Percentiles rank a stretch among this genome's conserved stretches.
phyloP scores from a whole-genome alignment of 2,113 vertebrate genomes.

The Fregetta grallaria region DNA sequence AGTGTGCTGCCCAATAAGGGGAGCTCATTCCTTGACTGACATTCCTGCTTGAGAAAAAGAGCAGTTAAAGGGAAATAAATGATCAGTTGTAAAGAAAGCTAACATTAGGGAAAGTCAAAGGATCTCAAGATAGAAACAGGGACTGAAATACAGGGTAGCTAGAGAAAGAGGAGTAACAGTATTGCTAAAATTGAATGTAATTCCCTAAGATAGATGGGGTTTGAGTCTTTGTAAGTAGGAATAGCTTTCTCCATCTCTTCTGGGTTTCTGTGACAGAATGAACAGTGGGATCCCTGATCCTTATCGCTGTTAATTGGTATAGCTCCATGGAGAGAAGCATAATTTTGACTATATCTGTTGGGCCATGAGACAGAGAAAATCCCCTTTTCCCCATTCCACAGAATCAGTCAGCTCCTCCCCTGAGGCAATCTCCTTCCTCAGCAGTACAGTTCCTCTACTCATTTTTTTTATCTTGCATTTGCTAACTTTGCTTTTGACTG shows the following conservation, averaged over 20 bases:
- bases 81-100: neutral
- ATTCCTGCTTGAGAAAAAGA: neutral
- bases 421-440: neutral
- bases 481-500: neutral
- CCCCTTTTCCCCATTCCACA: neutral
- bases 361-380: conserved; percentile 23
- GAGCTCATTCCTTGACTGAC: neutral
- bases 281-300: neutral
- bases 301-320: conserved; percentile 17
- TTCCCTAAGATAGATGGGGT: neutral
- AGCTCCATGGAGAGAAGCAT: neutral
- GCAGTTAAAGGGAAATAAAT: neutral
- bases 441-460: neutral
- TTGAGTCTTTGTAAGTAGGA: neutral
- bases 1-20: neutral
- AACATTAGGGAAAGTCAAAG: neutral
- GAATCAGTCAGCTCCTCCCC: neutral
- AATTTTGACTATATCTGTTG: neutral
- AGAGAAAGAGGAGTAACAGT: neutral
- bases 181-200: neutral
- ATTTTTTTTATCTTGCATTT: conserved; percentile 5
- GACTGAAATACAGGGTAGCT: neutral
- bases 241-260: neutral
- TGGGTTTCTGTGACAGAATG: neutral
- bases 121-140: neutral